Evolutionary conservation across 2,113 vertebrate species (phyloP).

Genomic region (Danio rerio): GRCz12tu NC_133176.1:14801001-14801500

Average conservation of each 20-base stretch:
- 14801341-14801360: slow-evolving; percentile 71
- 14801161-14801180: slow-evolving; percentile 21
- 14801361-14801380: slow-evolving; percentile 63
- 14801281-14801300: slow-evolving; percentile 57
- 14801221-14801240: slow-evolving; percentile 70
- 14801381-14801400: slow-evolving; percentile 44
- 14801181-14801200: slow-evolving; percentile 10
- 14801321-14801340: slow-evolving; percentile 76
- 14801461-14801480: slow-evolving; percentile 15
- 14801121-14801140: slow-evolving; percentile 40
- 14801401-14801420: slow-evolving; percentile 48
- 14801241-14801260: slow-evolving; percentile 55
- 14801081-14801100: slow-evolving; percentile 33
- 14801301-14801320: slow-evolving; percentile 75
- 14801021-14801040: neutral
- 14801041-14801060: slow-evolving; percentile 31
- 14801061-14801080: slow-evolving; percentile 6
- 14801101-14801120: slow-evolving; percentile 19
- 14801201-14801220: slow-evolving; percentile 65
- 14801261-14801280: slow-evolving; percentile 36
- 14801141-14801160: slow-evolving; percentile 29
- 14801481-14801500: slow-evolving; percentile 44
- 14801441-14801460: neutral
- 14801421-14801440: neutral
- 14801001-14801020: slow-evolving; percentile 37